Conservation (phyloP, 2,888 invertebrate genomes). For the Cheilosia vulpina region DNA sequence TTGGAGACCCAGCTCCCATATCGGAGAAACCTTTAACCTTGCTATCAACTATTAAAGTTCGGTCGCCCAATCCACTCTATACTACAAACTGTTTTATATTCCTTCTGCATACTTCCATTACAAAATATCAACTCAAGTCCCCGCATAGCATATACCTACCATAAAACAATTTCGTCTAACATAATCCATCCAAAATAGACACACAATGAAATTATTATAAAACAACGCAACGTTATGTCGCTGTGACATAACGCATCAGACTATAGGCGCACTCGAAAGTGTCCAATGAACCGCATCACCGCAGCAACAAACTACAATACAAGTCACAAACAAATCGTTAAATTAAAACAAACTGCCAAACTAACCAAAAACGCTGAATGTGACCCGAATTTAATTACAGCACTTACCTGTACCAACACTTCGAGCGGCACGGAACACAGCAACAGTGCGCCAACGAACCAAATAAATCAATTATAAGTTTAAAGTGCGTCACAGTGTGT, state of each 20-base stretch:
- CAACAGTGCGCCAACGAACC: conserved; percentile 11
- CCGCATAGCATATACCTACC: conserved; percentile 20
- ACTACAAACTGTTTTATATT: conserved; percentile 43
- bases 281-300: conserved; percentile 62
- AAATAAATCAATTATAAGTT: conserved; percentile 33
- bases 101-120: conserved; percentile 39
- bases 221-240: conserved; percentile 17
- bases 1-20: too few species aligned
- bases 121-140: conserved; percentile 17
- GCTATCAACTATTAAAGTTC: neutral
- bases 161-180: conserved; percentile 56
- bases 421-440: conserved; percentile 1
- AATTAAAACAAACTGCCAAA: conserved; percentile 47
- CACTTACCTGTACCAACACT: conserved; percentile 15
- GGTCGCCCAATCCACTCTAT: conserved; percentile 8
- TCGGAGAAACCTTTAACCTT: conserved; percentile 6
- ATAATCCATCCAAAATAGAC: conserved; percentile 53
- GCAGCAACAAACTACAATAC: neutral
- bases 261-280: conserved; percentile 39
- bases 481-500: conserved; percentile 67
- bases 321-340: conserved; percentile 40
- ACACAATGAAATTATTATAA: conserved; percentile 57
- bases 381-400: conserved; percentile 68
- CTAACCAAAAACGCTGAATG: conserved; percentile 55
- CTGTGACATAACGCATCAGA: conserved; percentile 63